Conservation (phyloP, 2,797 vertebrate species). For the Sorex maritimensis region DNA sequence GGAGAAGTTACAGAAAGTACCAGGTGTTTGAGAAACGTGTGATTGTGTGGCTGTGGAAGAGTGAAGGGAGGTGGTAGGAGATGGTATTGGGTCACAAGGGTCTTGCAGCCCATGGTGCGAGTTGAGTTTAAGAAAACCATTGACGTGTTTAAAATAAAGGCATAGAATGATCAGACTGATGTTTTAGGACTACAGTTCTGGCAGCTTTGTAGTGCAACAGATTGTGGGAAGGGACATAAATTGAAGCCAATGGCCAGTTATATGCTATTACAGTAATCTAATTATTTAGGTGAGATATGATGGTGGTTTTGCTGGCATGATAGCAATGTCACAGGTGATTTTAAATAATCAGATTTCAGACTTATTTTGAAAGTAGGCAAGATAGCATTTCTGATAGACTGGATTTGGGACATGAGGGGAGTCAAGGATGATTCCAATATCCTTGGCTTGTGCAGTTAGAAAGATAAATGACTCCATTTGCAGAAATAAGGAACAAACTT, state of each 20-base stretch:
- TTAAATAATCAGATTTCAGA: background rate
- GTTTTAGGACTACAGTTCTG: background rate
- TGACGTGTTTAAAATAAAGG: background rate
- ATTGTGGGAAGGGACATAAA: background rate
- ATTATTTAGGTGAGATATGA: slow-evolving; percentile 18
- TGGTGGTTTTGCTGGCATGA: background rate
- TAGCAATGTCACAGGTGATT: background rate
- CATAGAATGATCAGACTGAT: background rate
- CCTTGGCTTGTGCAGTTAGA: background rate
- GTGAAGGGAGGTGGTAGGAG: background rate
- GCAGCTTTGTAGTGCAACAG: background rate
- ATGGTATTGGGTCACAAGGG: accelerated
- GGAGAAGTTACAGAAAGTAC: background rate
- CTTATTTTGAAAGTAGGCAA: background rate
- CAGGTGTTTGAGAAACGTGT: background rate
- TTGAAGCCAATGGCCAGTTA: background rate
- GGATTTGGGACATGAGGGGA: background rate
- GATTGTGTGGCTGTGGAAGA: background rate
- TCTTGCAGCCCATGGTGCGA: background rate
- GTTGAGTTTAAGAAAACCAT: background rate
- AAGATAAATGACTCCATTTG: background rate
- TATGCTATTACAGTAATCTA: background rate
- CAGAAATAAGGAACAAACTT: background rate
- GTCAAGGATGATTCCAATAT: background rate
- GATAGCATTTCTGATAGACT: background rate